Percentiles rank a stretch among this genome's conserved stretches.
phyloP scores from a whole-genome alignment of 2,113 vertebrate species.

The Epinephelus fuscoguttatus region DNA sequence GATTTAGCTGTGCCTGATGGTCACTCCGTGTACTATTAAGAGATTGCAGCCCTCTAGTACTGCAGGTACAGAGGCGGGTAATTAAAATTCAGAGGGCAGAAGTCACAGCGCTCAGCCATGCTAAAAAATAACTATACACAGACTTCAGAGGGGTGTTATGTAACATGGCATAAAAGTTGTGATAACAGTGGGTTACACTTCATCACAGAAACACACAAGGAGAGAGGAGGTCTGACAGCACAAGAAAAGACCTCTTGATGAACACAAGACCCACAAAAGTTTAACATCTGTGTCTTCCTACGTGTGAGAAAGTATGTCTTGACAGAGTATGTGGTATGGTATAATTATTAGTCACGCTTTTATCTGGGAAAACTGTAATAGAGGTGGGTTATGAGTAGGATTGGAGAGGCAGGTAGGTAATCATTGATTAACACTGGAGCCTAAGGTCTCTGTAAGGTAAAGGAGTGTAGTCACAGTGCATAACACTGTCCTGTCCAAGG shows the following conservation, averaged over 20 bases:
- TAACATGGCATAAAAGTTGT: slow-evolving; percentile 21
- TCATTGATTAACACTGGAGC: slow-evolving; percentile 64
- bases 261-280: slow-evolving; percentile 15
- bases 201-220: slow-evolving; percentile 17
- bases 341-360: slow-evolving; percentile 57
- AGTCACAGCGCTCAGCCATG: background rate
- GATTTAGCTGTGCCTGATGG: background rate
- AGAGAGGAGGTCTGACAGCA: background rate
- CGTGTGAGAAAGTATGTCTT: slow-evolving; percentile 1
- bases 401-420: slow-evolving; percentile 51
- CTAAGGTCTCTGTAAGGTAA: slow-evolving; percentile 58
- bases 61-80: slow-evolving; percentile 1
- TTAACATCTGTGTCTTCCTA: slow-evolving; percentile 26
- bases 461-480: slow-evolving; percentile 37
- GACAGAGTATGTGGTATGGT: background rate
- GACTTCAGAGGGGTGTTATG: slow-evolving; percentile 12
- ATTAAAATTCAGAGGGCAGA: slow-evolving; percentile 20
- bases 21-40: slow-evolving; percentile 16
- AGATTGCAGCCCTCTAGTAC: background rate
- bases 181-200: slow-evolving; percentile 37
- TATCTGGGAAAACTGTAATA: slow-evolving; percentile 31
- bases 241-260: background rate
- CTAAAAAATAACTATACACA: slow-evolving; percentile 5
- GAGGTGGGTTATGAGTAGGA: slow-evolving; percentile 26
- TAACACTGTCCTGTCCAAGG: slow-evolving; percentile 5